phyloP scores from a whole-genome alignment of 2,797 vertebrate species.

The Danio tinwini region DNA sequence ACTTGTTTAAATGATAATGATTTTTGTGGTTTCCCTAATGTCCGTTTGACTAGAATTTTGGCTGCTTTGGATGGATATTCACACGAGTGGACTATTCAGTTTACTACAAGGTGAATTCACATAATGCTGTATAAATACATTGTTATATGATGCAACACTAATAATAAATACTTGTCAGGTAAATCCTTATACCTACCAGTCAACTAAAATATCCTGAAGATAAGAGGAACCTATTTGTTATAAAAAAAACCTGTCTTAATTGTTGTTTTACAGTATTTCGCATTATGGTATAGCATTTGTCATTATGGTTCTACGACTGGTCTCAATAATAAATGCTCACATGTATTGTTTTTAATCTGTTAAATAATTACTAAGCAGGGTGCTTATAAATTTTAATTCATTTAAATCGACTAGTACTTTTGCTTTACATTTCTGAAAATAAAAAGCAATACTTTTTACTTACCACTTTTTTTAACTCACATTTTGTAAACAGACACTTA shows the following conservation, averaged over 20 bases:
- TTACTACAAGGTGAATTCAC: background rate
- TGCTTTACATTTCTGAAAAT: no score
- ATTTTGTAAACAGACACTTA: no score
- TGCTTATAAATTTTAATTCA: no score
- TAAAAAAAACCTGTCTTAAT: background rate
- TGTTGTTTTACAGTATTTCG: background rate
- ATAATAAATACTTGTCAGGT: background rate
- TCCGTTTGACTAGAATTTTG: slow-evolving; percentile 12
- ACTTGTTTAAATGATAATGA: background rate
- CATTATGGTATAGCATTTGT: background rate
- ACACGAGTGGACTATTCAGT: slow-evolving; percentile 1
- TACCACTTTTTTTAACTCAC: no score
- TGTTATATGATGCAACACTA: background rate
- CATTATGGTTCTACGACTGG: background rate
- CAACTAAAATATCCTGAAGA: slow-evolving; percentile 4
- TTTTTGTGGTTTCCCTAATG: slow-evolving; percentile 9
- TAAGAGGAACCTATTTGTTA: background rate
- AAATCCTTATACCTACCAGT: background rate
- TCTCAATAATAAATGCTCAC: background rate
- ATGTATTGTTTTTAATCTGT: background rate
- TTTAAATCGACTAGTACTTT: no score
- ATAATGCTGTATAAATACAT: background rate
- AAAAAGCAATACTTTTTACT: no score
- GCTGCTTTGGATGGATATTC: background rate
- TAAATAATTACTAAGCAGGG: no score